Evolutionary conservation across 2,797 vertebrate species (phyloP).

Genomic region (Valencia hispanica): DNA sequence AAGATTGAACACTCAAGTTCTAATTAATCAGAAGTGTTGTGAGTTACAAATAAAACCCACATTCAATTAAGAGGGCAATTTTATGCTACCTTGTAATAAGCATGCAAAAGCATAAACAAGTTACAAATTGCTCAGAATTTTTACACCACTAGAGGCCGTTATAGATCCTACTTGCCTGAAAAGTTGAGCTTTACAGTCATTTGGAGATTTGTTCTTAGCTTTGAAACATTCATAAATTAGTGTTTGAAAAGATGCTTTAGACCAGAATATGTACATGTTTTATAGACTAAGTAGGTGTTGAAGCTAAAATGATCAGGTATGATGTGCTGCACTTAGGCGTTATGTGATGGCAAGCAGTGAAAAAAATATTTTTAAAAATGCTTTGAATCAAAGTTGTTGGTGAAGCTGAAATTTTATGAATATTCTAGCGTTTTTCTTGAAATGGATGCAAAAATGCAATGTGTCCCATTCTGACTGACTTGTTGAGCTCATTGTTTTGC

Average conservation of each 20-base stretch:
- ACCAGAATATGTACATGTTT: neutral
- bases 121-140: neutral
- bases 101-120: neutral
- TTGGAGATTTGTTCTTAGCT: neutral
- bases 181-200: neutral
- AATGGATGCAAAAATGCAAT: neutral
- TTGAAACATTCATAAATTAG: no score
- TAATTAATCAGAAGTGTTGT: neutral
- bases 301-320: neutral
- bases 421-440: neutral
- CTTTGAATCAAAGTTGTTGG: neutral
- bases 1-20: neutral
- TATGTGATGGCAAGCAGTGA: neutral
- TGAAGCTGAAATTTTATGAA: neutral
- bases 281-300: neutral
- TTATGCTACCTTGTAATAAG: neutral
- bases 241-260: neutral
- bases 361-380: no score
- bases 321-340: neutral
- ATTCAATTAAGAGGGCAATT: neutral
- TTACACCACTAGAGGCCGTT: neutral
- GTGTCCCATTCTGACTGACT: neutral
- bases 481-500: no score
- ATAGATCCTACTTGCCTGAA: slow-evolving; percentile 1
- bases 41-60: neutral